These are phyloP conservation scores for Capitulum mitella DNA, from an alignment of 2,888 invertebrate species.

Conservation along the genomic window DNA sequence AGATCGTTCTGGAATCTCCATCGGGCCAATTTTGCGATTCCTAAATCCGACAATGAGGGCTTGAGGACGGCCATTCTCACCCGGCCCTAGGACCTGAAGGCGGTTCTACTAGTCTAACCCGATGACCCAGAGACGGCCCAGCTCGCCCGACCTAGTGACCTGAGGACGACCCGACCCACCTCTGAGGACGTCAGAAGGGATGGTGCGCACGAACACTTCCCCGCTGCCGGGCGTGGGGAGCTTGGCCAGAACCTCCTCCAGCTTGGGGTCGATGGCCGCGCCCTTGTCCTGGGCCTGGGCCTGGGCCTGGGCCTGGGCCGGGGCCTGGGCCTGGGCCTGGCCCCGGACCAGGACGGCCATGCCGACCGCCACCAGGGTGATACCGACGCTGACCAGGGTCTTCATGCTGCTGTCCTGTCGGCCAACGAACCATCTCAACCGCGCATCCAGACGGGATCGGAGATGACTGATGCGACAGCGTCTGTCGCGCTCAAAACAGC, in stretches of 20 bases:
- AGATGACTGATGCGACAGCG: not conserved
- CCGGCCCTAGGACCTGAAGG: too few species aligned
- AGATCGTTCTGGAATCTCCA: too few species aligned
- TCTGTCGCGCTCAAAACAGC: not conserved
- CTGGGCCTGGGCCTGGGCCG: too few species aligned
- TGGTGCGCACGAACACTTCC: conserved; percentile 5
- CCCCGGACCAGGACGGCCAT: not conserved
- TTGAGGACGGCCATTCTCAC: too few species aligned
- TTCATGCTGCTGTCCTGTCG: not conserved
- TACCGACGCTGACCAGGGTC: not conserved
- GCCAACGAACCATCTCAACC: too few species aligned
- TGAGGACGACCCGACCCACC: not conserved
- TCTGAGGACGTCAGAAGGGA: conserved; percentile 7
- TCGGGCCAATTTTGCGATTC: too few species aligned
- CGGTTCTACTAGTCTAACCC: too few species aligned
- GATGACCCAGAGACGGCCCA: too few species aligned
- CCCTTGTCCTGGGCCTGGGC: too few species aligned
- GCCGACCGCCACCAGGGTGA: conserved; percentile 15
- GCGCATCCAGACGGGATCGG: not conserved
- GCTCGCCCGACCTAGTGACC: too few species aligned
- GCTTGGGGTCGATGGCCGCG: conserved; percentile 3
- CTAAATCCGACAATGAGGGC: too few species aligned
- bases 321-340: not conserved
- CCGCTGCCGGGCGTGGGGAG: conserved; percentile 16
- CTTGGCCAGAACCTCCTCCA: conserved; percentile 19